Evolutionary conservation across 2,797 vertebrate genomes (phyloP).

Genomic region (Onychomys leucogaster): DNA sequence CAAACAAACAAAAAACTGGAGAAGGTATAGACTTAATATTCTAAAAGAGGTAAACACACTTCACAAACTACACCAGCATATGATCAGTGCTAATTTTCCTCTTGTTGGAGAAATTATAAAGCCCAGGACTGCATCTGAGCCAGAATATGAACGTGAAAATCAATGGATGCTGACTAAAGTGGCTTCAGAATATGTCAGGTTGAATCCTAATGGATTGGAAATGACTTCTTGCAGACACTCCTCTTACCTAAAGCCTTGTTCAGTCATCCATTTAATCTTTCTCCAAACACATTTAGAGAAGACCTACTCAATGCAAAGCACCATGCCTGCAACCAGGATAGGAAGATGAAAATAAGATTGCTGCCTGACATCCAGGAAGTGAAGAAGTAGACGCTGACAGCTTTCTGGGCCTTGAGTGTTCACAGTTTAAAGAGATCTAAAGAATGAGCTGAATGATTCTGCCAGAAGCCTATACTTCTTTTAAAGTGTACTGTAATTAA

Average conservation of each 20-base stretch:
- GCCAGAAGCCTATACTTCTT: background rate
- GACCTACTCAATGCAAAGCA: background rate
- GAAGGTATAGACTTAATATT: background rate
- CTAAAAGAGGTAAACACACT: conserved; percentile 17
- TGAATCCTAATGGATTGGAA: background rate
- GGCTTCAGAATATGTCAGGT: background rate
- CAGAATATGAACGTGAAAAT: conserved; percentile 43
- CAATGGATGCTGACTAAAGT: conserved; percentile 17
- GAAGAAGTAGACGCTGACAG: background rate
- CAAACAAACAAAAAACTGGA: too few species aligned
- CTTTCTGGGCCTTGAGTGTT: background rate
- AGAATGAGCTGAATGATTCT: background rate
- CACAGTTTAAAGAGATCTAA: conserved; percentile 14
- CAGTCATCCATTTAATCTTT: conserved; percentile 1
- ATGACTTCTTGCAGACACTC: background rate
- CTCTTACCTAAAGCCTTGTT: background rate
- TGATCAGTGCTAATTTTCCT: conserved; percentile 14
- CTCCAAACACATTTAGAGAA: background rate
- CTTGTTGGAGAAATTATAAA: conserved; percentile 2
- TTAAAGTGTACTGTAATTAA: background rate
- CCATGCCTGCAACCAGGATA: background rate
- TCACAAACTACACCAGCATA: background rate
- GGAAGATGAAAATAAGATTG: background rate
- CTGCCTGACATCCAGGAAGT: background rate
- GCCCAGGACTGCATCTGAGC: background rate